Evolutionary conservation across 2,113 vertebrate species (phyloP), one percentile per base, ranked within the genome.

Genomic region (Elaphurus davidianus): DNA sequence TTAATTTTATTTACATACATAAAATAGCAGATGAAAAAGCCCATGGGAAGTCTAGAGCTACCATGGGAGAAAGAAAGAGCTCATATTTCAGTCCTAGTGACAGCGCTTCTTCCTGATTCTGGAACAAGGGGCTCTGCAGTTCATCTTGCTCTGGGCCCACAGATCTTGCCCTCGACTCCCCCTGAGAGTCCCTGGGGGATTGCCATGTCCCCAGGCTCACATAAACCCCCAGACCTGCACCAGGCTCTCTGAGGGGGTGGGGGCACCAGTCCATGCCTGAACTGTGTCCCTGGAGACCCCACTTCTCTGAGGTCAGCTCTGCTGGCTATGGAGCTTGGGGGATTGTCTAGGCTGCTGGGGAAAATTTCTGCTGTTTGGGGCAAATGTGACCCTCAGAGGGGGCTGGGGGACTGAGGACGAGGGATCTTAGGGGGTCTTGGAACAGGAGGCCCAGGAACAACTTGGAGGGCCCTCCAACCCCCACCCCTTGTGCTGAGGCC

Each of bases 341-440:
- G 5, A 8, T 11, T 36, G 7, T 40, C n/a, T 28, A 54, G 47
- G 27, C 10, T 52, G 5, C 21, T 79, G 30, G 71, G 21, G 54
- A 1, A n/a, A n/a, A 47, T 8, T n/a, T 82, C 59, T 54, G n/a
- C 17, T 15, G 5, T 43, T 12, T 16, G 17, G 47, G 33, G 59
- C 47, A 25, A 7, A 5, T 67, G 28, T 11, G 47, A 43, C 45
- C 78, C n/a, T 27, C 25, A 54, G 17, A 23, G 47, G 27, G 30
- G 27, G 17, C 1, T 0, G n/a, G 10, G n/a, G 78, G n/a, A 30
- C 13, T 71, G 79, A 43, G 28, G 47, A 54, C 0, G 0, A 47
- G 12, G n/a, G 15, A 11, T 4, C n/a, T 15, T 52, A n/a, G 59
- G 0, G 47, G n/a, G 2, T 54, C 78, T 82, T 28, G 2, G 33